These are phyloP conservation scores for Dendroctonus ponderosae DNA, from an alignment of 1,140 invertebrate genomes.

Conservation along the genomic window DNA sequence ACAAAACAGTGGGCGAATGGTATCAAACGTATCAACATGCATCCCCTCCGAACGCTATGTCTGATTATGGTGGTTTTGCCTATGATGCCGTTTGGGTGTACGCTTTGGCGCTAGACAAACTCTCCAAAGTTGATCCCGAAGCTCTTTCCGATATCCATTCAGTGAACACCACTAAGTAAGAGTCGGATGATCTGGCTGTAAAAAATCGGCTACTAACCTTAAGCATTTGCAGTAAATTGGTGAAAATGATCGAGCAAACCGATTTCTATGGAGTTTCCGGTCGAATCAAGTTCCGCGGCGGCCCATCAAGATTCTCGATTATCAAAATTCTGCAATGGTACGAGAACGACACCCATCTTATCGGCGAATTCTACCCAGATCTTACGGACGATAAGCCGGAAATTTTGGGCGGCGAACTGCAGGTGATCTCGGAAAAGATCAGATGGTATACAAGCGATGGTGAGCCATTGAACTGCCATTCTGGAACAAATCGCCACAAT, in stretches of 20 bases:
- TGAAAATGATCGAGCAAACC: constrained; percentile 58
- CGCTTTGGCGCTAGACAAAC: constrained; percentile 67
- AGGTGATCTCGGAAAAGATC: constrained; percentile 59
- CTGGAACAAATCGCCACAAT: constrained; percentile 3
- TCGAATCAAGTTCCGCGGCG: constrained; percentile 66
- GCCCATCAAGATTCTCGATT: constrained; percentile 66
- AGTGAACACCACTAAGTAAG: constrained; percentile 59
- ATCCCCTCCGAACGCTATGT: constrained; percentile 40
- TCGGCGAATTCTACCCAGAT: constrained; percentile 66
- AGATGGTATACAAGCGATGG: constrained; percentile 64
- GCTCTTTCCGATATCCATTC: constrained; percentile 61
- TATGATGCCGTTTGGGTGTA: constrained; percentile 87
- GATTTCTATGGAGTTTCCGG: constrained; percentile 79
- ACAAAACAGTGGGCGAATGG: constrained; percentile 62
- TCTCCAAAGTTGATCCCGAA: constrained; percentile 60
- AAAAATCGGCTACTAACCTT: constrained; percentile 10
- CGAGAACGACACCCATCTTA: constrained; percentile 54
- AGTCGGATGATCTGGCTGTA: constrained; percentile 4
- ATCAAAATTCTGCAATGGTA: constrained; percentile 73
- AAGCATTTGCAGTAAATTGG: constrained; percentile 53
- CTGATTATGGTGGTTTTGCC: constrained; percentile 71
- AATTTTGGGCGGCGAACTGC: constrained; percentile 53
- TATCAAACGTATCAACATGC: constrained; percentile 51
- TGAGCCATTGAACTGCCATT: neutral
- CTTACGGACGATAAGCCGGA: constrained; percentile 49